Base-by-base conservation (phyloP, 1,140 invertebrate species). In the Bombus superbus region DNA sequence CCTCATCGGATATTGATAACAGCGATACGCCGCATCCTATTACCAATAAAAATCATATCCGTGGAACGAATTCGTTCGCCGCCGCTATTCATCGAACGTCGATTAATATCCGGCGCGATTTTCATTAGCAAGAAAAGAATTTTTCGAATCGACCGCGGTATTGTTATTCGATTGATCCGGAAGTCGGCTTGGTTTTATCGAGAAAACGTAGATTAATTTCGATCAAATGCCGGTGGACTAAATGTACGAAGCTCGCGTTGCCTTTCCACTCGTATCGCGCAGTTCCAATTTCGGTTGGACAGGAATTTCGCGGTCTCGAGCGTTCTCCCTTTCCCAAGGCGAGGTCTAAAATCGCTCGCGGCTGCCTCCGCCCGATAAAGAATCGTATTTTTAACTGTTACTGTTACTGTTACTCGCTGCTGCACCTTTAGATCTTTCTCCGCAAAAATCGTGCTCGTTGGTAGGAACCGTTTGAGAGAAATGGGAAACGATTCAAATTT, bases 361-460 rank as follows among this genome's bases (percentile, higher is more conserved):
- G 4, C 35, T 40, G 4, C 35, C 69, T 53, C 68, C 35, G 40
- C 40, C 80, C 66, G 82, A 90, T 86, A 90, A 90, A 90, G 89
- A 90, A 90, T 86, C 89, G 88, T 90, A 90, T 90, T 90, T 90
- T 90, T 90, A 90, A 90, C 89, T 80, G 79, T 64, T 81, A 80
- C 88, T 77, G 71, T 90, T 90, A 90, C 89, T 83, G 79, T 64
- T 81, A 80, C 88, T 80, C 71, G 89, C 86, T 81, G 85, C 82
- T 75, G 59, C 62, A 88, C 57, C 79, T 87, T 72, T 22, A 0
- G 5, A 22, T 53, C 47, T 64, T 40, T 40, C 59, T 57, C 59
- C 10, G 10, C 1, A 78, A 90, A 90, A 79, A 53, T 85, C 69
- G 82, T 87, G 35, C 79, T 80, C 81, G 79, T 84, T 79, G 81